phyloP scores from a whole-genome alignment of 2,888 invertebrate genomes.

The Leptura quadrifasciata region DNA sequence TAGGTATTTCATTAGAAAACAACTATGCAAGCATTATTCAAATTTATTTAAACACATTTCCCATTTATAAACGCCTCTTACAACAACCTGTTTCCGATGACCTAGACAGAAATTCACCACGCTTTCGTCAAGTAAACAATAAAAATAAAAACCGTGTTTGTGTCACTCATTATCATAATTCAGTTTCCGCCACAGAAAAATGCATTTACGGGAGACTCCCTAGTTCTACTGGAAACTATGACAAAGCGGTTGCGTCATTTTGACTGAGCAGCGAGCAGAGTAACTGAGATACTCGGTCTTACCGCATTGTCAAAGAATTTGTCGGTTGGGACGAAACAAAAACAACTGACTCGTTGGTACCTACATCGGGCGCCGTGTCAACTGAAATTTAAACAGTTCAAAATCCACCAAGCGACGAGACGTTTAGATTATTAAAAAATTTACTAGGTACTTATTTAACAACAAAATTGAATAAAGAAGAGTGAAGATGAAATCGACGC shows the following conservation, averaged over 20 bases:
- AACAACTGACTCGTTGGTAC: too few relatives aligned
- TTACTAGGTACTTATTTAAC: background rate
- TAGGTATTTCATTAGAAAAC: too few relatives aligned
- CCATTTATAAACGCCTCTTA: slow-evolving; percentile 7
- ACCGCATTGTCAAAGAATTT: slow-evolving; percentile 49
- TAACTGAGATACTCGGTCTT: slow-evolving; percentile 21
- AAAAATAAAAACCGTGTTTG: slow-evolving; percentile 2
- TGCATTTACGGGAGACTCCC: slow-evolving; percentile 13
- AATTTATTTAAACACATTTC: background rate
- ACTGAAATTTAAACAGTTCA: slow-evolving; percentile 25
- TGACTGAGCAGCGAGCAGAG: background rate
- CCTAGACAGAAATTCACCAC: slow-evolving; percentile 6
- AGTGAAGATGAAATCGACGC: slow-evolving; percentile 58
- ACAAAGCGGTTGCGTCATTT: slow-evolving; percentile 29
- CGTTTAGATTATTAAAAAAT: background rate
- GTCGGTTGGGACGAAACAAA: slow-evolving; percentile 41
- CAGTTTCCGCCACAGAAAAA: slow-evolving; percentile 28
- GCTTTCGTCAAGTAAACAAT: background rate
- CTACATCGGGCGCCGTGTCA: background rate
- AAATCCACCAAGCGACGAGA: background rate
- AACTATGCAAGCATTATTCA: background rate
- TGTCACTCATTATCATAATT: slow-evolving; percentile 10
- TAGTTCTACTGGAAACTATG: slow-evolving; percentile 23
- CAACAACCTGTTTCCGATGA: slow-evolving; percentile 12
- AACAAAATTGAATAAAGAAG: background rate